phyloP scores from a whole-genome alignment of 2,888 invertebrate genomes.

The Lithophane semibrunnea region DNA sequence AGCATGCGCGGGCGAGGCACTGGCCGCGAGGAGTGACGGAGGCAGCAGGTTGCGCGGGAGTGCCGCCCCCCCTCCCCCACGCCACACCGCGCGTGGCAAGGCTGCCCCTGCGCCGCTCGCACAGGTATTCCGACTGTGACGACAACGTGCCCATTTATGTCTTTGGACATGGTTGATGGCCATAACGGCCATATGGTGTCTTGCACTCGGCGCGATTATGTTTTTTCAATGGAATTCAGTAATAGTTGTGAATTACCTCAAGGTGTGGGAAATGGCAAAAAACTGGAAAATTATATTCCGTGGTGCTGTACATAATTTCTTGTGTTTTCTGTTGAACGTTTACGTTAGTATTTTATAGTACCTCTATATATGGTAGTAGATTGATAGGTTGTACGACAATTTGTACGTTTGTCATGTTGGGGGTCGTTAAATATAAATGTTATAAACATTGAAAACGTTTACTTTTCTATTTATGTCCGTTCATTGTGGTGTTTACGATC shows the following conservation, averaged over 20 bases:
- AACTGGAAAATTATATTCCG: slow-evolving; percentile 52
- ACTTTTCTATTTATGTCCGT: slow-evolving; percentile 21
- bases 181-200: slow-evolving; percentile 88
- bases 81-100: slow-evolving; percentile 71
- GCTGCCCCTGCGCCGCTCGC: slow-evolving; percentile 81
- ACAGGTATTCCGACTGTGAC: slow-evolving; percentile 88
- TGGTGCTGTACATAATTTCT: slow-evolving; percentile 28
- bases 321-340: slow-evolving; percentile 23
- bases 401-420: slow-evolving; percentile 61
- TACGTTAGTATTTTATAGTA: slow-evolving; percentile 35
- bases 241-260: slow-evolving; percentile 78
- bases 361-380: slow-evolving; percentile 23
- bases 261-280: slow-evolving; percentile 77
- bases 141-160: slow-evolving; percentile 90
- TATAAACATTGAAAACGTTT: slow-evolving; percentile 57
- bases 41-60: slow-evolving; percentile 86
- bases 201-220: slow-evolving; percentile 78
- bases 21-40: slow-evolving; percentile 81
- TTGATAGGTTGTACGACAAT: slow-evolving; percentile 40
- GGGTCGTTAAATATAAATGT: slow-evolving; percentile 65
- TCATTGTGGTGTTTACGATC: slow-evolving; percentile 33
- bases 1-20: slow-evolving; percentile 83
- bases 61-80: slow-evolving; percentile 72
- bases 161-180: slow-evolving; percentile 88
- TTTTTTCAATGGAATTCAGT: slow-evolving; percentile 82